phyloP scores from a whole-genome alignment of 2,888 invertebrate genomes.

The Parnassius glacialis region DNA sequence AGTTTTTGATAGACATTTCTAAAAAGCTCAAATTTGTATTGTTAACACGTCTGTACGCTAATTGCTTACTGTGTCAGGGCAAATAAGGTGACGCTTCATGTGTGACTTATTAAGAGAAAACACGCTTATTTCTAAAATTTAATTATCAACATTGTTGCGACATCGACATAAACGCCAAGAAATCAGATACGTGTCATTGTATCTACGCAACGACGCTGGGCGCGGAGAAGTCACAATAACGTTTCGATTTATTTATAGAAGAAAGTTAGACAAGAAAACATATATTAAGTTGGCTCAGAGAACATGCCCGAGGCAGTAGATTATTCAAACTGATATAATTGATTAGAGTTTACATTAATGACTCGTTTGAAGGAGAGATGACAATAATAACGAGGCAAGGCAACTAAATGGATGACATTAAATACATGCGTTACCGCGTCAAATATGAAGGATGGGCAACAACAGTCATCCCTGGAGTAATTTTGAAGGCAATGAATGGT shows the following conservation, averaged over 20 bases:
- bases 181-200: constrained; percentile 40
- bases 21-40: constrained; percentile 62
- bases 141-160: constrained; percentile 74
- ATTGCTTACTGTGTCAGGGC: constrained; percentile 62
- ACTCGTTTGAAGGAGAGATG: constrained; percentile 51
- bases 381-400: constrained; percentile 56
- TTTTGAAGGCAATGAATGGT: constrained; percentile 52
- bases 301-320: constrained; percentile 32
- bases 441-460: constrained; percentile 67
- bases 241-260: constrained; percentile 61
- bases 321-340: constrained; percentile 44
- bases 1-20: constrained; percentile 50
- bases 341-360: constrained; percentile 64
- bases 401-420: constrained; percentile 69
- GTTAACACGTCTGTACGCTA: constrained; percentile 73
- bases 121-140: constrained; percentile 70
- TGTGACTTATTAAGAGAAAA: constrained; percentile 69
- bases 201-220: background rate
- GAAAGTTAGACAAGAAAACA: constrained; percentile 28
- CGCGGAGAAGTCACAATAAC: constrained; percentile 43
- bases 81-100: constrained; percentile 62
- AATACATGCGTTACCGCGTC: constrained; percentile 57
- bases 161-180: constrained; percentile 59
- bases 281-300: constrained; percentile 28
- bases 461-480: constrained; percentile 55